These are phyloP conservation scores for Platyscapa corneri DNA, from an alignment of 1,140 invertebrate genomes.

Conservation along the genomic window DNA sequence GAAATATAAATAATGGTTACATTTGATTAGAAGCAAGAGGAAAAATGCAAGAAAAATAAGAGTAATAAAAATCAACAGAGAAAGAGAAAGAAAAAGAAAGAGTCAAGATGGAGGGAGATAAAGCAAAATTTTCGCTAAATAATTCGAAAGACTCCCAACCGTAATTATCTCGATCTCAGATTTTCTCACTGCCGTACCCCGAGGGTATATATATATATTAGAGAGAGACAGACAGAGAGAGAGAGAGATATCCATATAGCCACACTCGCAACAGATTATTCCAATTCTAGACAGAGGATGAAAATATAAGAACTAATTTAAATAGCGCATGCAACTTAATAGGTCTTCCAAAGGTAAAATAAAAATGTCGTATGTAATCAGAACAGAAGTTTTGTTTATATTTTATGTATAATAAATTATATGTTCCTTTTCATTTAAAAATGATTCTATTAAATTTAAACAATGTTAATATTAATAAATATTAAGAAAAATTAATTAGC, in stretches of 20 bases:
- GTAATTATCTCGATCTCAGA: slow-evolving; percentile 72
- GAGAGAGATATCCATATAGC: too few relatives aligned
- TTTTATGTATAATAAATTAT: too few relatives aligned
- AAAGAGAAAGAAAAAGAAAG: slow-evolving; percentile 14
- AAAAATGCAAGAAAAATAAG: background rate
- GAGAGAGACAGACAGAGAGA: too few relatives aligned
- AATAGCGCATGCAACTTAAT: slow-evolving; percentile 36
- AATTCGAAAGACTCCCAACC: slow-evolving; percentile 65
- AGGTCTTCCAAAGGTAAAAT: slow-evolving; percentile 29
- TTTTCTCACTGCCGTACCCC: slow-evolving; percentile 62
- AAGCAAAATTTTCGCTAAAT: slow-evolving; percentile 69
- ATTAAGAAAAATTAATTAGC: too few relatives aligned
- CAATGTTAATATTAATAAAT: too few relatives aligned
- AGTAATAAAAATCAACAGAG: background rate
- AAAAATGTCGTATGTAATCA: slow-evolving; percentile 3
- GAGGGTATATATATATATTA: too few relatives aligned
- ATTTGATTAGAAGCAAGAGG: slow-evolving; percentile 63
- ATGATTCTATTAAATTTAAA: too few relatives aligned
- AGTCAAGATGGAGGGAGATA: slow-evolving; percentile 39
- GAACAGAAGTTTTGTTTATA: too few relatives aligned
- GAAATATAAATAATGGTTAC: slow-evolving; percentile 58
- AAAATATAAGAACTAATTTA: background rate
- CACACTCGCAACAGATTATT: slow-evolving; percentile 12
- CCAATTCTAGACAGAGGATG: slow-evolving; percentile 21
- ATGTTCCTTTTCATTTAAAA: too few relatives aligned